Evolutionary conservation across 2,888 invertebrate species (phyloP).

Genomic region (Melinopterus prodromus): DNA sequence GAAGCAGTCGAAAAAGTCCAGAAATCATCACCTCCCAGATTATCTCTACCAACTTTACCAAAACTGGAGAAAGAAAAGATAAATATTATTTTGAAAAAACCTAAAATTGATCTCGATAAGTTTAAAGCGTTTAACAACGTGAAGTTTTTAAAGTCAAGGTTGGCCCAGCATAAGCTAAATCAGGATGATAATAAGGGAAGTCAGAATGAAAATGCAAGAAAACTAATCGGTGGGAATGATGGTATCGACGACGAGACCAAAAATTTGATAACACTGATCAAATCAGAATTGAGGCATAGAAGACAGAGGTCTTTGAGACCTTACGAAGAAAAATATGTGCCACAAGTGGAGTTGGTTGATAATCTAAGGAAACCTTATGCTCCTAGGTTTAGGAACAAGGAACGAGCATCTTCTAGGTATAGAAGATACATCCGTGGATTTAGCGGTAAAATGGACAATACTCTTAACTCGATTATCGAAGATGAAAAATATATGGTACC

Average conservation of each 20-base stretch:
- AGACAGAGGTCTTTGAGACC: slow-evolving; percentile 11
- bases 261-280: slow-evolving; percentile 28
- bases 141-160: slow-evolving; percentile 41
- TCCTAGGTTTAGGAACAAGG: slow-evolving; percentile 22
- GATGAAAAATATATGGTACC: slow-evolving; percentile 39
- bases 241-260: slow-evolving; percentile 33
- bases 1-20: slow-evolving; percentile 19
- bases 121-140: slow-evolving; percentile 38
- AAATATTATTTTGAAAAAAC: neutral
- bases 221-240: neutral
- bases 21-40: neutral
- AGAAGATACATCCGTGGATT: slow-evolving; percentile 39
- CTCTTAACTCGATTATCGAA: slow-evolving; percentile 44
- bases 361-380: slow-evolving; percentile 34
- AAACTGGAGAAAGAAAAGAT: neutral
- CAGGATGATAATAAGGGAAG: slow-evolving; percentile 27
- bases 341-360: slow-evolving; percentile 25
- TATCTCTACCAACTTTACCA: neutral
- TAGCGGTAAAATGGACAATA: slow-evolving; percentile 38
- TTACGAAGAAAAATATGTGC: slow-evolving; percentile 29
- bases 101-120: slow-evolving; percentile 35
- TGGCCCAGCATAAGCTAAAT: slow-evolving; percentile 41
- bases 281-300: slow-evolving; percentile 32
- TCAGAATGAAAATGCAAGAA: slow-evolving; percentile 15
- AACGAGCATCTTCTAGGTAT: slow-evolving; percentile 24